Evolutionary conservation across 2,113 vertebrate genomes (phyloP).

Genomic region (Hippotragus niger): DNA sequence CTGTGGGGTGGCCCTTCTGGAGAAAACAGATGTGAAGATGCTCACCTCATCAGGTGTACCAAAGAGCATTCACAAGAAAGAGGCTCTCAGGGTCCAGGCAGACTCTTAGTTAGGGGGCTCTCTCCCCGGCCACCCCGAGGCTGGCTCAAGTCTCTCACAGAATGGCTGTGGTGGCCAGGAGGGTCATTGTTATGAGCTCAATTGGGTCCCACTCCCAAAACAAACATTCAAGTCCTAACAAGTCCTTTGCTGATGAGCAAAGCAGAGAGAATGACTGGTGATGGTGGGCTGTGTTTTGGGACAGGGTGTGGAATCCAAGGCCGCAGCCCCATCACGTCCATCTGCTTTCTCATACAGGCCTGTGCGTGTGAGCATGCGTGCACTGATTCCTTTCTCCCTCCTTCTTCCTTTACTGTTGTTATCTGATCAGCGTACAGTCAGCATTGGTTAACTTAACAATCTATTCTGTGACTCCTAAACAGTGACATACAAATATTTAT

Average conservation of each 20-base stretch:
- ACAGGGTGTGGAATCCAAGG: not conserved
- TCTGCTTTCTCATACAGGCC: not conserved
- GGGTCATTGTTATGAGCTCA: too few species aligned
- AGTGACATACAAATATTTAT: not conserved
- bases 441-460: not conserved
- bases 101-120: not conserved
- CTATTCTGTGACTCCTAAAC: not conserved
- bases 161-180: not conserved
- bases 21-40: not conserved
- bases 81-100: not conserved
- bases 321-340: rapidly evolving
- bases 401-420: not conserved
- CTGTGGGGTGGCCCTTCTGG: not conserved
- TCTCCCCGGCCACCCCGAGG: rapidly evolving
- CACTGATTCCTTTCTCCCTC: not conserved
- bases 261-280: not conserved
- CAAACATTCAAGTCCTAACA: not conserved
- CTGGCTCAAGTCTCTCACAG: not conserved
- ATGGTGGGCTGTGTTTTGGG: rapidly evolving
- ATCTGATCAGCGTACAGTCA: too few species aligned
- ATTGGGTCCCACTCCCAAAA: not conserved
- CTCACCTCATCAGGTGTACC: rapidly evolving
- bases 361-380: rapidly evolving
- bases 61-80: not conserved
- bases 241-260: not conserved